Evolutionary conservation across 2,113 vertebrate species (phyloP).

Genomic region (Platycercus adscitus): DNA sequence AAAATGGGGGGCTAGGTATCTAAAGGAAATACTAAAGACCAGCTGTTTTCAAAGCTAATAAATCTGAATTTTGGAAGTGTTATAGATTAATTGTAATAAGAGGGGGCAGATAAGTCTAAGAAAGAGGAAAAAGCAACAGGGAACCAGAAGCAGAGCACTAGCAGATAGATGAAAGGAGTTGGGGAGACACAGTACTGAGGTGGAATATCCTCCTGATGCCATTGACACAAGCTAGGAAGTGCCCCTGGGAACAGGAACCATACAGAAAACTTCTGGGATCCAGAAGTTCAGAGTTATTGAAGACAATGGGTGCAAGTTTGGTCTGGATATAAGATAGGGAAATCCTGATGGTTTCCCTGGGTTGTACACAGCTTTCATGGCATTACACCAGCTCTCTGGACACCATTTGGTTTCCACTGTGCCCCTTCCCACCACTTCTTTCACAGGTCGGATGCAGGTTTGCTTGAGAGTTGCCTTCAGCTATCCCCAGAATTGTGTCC

Average conservation of each 20-base stretch:
- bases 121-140: background rate
- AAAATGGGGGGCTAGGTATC: fast-evolving
- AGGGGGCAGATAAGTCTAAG: background rate
- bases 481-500: background rate
- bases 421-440: background rate
- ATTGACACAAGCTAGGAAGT: background rate
- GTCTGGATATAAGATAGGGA: background rate
- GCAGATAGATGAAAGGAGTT: background rate
- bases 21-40: background rate
- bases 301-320: background rate
- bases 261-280: background rate
- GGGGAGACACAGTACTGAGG: background rate
- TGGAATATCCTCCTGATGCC: background rate
- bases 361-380: background rate
- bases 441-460: background rate
- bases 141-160: background rate
- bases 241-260: background rate
- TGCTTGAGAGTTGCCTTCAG: background rate
- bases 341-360: background rate
- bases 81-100: background rate
- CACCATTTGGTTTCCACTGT: background rate
- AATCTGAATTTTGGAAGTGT: background rate
- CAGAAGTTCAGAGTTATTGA: background rate
- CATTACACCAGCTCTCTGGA: background rate
- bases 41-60: background rate